Base-by-base conservation (phyloP, 2,113 vertebrate genomes). In the Rhinolophus ferrumequinum region DNA sequence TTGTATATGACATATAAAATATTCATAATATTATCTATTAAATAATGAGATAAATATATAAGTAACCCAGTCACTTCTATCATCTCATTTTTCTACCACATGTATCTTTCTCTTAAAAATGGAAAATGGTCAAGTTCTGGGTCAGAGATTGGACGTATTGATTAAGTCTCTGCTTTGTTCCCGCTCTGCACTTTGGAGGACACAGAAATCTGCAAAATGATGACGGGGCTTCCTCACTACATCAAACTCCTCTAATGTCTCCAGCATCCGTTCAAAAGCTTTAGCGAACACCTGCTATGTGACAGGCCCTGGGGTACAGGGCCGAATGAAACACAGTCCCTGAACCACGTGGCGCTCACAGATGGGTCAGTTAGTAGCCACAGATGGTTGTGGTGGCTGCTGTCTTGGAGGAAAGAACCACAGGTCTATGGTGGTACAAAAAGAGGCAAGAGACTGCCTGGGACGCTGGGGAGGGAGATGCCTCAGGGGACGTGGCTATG, bases 401-500 rank as follows among this genome's bases (percentile, higher is more conserved):
- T 33, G 33, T 79, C 76, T 19, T 38, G 5, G n/a, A 77, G 62
- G 6, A 88, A 28, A 30, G 41, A 44, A n/a, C 52, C 38, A 22
- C 19, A 24, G 16, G 14, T 50, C 30, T 13, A 9, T 15, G 19
- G 79, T 12, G 50, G 38, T 41, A 52, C 14, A 30, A 38, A 70
- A 52, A 35, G n/a, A 14, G 62, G 26, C 19, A 15, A 83, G 38
- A 0, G 3, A 73, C 8, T n/a, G 7, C 12, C 50, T 56, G 58
- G 90, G 9, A 30, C 0, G 3, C 73, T 80, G 28, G 66, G 41
- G 69, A 69, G 44, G 67, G 6, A 52, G 7, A 2, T 2, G 8
- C 14, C 22, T 3, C 13, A 1, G 2, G 4, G 14, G 41, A 2
- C 50, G 41, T 21, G 41, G 21, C 5, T 35, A 2, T 66, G 21